phyloP scores from a whole-genome alignment of 2,113 vertebrate genomes.

The Chelonoidis abingdonii region DNA sequence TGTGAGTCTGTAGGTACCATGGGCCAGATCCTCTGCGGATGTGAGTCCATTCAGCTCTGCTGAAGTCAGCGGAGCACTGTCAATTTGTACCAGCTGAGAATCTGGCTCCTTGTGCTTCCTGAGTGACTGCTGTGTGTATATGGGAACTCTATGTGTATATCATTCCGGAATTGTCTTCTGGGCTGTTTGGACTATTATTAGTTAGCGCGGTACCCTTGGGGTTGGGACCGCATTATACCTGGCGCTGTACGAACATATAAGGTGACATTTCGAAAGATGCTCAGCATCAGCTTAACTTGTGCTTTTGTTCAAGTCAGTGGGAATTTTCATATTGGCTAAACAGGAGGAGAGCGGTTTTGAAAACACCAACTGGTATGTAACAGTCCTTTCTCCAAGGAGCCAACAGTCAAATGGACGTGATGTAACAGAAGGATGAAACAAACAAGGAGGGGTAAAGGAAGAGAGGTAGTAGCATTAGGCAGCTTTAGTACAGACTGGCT shows the following conservation, averaged over 20 bases:
- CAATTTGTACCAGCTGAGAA: not conserved
- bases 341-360: not conserved
- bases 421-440: not conserved
- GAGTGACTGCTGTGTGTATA: not conserved
- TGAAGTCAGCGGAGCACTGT: not conserved
- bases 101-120: not conserved
- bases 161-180: not conserved
- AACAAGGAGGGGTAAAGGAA: not conserved
- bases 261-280: accelerated
- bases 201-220: not conserved
- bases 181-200: not conserved
- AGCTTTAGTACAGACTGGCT: not conserved
- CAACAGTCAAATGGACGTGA: not conserved
- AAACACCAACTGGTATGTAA: not conserved
- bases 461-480: not conserved
- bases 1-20: not conserved
- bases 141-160: not conserved
- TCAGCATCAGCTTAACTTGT: not conserved
- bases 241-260: accelerated
- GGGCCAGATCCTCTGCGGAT: not conserved
- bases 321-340: not conserved
- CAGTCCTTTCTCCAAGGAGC: not conserved
- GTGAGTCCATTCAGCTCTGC: too few relatives aligned
- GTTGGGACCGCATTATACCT: not conserved
- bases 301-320: not conserved